A percentile compares a stretch with the other conserved stretches of the same genome.
These are phyloP conservation scores for Glossophaga mutica DNA, from an alignment of 2,797 vertebrate genomes.

Conservation along the genomic window DNA sequence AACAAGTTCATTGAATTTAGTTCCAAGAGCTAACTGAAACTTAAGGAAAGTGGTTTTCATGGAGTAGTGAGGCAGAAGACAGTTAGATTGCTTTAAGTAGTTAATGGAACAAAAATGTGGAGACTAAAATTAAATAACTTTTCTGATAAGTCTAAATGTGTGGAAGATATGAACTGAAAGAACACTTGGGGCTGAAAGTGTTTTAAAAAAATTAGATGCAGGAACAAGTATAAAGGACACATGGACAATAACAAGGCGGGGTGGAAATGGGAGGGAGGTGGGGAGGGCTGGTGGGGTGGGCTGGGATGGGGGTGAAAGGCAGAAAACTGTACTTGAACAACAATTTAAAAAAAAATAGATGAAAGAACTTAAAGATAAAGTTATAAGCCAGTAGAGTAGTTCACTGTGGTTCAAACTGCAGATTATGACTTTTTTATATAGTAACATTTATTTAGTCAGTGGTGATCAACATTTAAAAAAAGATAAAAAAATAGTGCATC, in stretches of 20 bases:
- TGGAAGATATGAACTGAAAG: background rate
- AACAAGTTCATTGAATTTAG: background rate
- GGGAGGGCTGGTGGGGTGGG: too few species aligned
- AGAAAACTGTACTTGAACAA: too few species aligned
- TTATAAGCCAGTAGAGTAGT: background rate
- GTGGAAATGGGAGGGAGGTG: too few species aligned
- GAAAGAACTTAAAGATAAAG: conserved; percentile 12
- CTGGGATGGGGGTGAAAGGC: too few species aligned
- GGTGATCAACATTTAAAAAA: background rate
- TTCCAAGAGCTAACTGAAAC: background rate
- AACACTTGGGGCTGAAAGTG: background rate
- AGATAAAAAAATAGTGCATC: background rate
- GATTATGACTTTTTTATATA: background rate
- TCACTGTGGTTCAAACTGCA: background rate
- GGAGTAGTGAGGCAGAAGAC: background rate
- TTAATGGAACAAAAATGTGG: background rate
- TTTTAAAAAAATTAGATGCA: background rate
- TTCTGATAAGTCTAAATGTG: background rate
- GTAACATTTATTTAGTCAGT: background rate
- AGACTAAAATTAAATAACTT: background rate
- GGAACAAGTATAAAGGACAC: too few species aligned
- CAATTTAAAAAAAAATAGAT: too few species aligned
- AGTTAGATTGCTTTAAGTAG: background rate
- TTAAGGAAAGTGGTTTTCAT: background rate
- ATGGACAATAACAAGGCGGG: too few species aligned